These are phyloP conservation scores for Siniperca knerii DNA, from an alignment of 2,113 vertebrate species.

Conservation along the genomic window DNA sequence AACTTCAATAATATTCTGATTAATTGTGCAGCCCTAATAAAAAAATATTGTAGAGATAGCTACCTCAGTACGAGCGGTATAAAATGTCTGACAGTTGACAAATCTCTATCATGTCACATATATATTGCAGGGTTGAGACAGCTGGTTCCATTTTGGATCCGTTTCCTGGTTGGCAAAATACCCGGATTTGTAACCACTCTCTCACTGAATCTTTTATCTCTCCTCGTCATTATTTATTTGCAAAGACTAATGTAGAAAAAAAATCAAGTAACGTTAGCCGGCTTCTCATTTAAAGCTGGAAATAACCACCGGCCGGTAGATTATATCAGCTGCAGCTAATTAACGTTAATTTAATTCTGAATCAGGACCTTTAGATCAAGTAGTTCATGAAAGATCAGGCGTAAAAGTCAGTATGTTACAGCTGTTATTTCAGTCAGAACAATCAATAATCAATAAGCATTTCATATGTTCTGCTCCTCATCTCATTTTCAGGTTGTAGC, in stretches of 20 bases:
- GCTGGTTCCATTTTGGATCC: background rate
- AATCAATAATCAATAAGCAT: background rate
- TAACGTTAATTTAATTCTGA: background rate
- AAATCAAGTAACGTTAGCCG: background rate
- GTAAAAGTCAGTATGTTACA: background rate
- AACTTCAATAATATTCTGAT: too few species aligned
- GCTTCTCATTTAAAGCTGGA: background rate
- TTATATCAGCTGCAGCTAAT: background rate
- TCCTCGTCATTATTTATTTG: background rate
- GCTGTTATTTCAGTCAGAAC: background rate
- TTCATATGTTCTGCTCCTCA: background rate
- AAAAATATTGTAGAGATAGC: too few species aligned
- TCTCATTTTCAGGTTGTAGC: slow-evolving; percentile 12
- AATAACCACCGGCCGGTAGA: background rate
- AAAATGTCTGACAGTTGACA: too few species aligned
- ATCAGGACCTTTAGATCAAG: background rate
- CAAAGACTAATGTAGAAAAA: background rate
- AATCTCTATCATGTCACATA: too few species aligned
- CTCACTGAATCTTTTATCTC: background rate
- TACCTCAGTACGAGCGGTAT: too few species aligned
- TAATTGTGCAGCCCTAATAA: too few species aligned
- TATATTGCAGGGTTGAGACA: background rate
- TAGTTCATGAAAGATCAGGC: background rate
- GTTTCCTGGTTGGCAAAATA: background rate
- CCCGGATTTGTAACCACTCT: background rate